phyloP scores from a whole-genome alignment of 1,140 invertebrate genomes.

The Heterodera schachtii region DNA sequence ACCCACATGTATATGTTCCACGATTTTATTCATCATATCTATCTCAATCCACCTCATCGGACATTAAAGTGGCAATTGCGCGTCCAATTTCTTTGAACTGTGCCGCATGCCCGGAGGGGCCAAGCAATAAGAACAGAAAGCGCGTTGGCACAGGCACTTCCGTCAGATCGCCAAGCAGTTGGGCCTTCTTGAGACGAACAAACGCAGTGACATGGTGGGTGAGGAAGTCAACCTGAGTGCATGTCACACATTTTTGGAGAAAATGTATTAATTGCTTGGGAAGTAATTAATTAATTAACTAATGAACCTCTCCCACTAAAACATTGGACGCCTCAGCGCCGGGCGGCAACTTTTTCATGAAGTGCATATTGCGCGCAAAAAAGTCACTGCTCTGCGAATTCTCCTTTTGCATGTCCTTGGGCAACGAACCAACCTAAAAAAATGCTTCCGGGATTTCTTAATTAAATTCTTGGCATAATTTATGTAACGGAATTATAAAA shows the following conservation, averaged over 20 bases:
- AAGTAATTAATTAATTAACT: background rate
- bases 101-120: slow-evolving; percentile 79
- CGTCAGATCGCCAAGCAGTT: slow-evolving; percentile 88
- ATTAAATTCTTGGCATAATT: too few species aligned
- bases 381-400: slow-evolving; percentile 62
- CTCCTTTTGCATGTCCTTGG: slow-evolving; percentile 56
- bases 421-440: slow-evolving; percentile 55
- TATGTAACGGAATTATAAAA: too few species aligned
- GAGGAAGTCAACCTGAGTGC: slow-evolving; percentile 78
- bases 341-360: slow-evolving; percentile 94
- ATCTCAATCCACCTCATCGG: slow-evolving; percentile 93
- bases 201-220: slow-evolving; percentile 87
- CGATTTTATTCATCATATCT: background rate
- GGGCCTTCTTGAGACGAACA: slow-evolving; percentile 83
- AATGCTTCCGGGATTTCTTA: too few species aligned
- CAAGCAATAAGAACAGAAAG: slow-evolving; percentile 90
- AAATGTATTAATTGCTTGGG: too few species aligned
- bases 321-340: slow-evolving; percentile 96
- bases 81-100: slow-evolving; percentile 95
- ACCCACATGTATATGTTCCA: background rate
- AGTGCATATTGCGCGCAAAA: slow-evolving; percentile 81
- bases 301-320: slow-evolving; percentile 90
- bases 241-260: too few species aligned
- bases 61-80: slow-evolving; percentile 97
- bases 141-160: slow-evolving; percentile 94